phyloP scores from a whole-genome alignment of 2,888 invertebrate species.

The Physocephala rufipes region DNA sequence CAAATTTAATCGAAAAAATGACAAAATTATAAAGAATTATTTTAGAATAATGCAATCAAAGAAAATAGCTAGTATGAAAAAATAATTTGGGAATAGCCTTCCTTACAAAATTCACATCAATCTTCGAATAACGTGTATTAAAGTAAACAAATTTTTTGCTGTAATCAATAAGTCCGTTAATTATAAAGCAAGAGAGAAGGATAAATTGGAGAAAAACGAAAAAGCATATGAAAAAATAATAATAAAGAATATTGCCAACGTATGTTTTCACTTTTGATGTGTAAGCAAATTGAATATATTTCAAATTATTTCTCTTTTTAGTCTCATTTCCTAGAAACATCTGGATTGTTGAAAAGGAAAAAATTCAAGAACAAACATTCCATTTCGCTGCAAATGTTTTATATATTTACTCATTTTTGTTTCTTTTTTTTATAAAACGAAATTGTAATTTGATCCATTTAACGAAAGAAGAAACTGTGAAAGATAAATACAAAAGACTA shows the following conservation, averaged over 20 bases:
- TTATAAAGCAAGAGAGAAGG: no score
- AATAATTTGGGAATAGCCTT: no score
- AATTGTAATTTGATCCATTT: constrained; percentile 13
- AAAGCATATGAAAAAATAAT: no score
- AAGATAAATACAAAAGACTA: background rate
- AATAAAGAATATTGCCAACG: no score
- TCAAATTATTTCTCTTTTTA: background rate
- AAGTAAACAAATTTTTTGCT: no score
- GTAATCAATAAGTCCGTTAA: no score
- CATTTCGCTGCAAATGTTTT: background rate
- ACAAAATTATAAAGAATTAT: background rate
- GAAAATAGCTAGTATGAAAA: background rate
- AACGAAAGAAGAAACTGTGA: background rate
- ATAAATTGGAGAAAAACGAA: no score
- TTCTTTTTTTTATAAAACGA: background rate
- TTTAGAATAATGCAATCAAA: background rate
- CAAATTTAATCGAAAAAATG: background rate
- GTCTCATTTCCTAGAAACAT: background rate
- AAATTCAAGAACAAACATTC: background rate
- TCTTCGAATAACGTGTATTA: no score
- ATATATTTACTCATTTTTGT: background rate
- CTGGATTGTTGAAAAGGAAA: background rate
- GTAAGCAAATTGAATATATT: no score
- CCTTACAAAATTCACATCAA: no score
- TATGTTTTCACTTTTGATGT: no score